Conservation (phyloP, 2,797 vertebrate genomes). For the Urocyon cinereoargenteus region DNA sequence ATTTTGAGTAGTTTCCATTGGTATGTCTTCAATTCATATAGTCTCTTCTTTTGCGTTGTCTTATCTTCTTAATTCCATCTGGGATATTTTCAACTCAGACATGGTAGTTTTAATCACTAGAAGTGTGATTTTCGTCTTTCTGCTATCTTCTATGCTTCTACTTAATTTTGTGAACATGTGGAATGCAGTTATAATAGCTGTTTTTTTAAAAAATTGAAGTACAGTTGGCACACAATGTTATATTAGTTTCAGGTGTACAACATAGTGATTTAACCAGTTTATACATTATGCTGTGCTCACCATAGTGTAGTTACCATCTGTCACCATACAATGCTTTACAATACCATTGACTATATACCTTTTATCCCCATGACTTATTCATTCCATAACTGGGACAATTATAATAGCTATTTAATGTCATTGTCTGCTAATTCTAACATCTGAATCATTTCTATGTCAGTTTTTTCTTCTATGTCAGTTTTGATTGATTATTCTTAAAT, state of each 20-base stretch:
- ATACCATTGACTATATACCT: neutral
- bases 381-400: neutral
- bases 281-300: neutral
- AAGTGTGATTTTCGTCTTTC: conserved; percentile 11
- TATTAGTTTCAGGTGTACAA: neutral
- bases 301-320: neutral
- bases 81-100: neutral
- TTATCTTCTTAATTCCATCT: neutral
- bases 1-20: neutral
- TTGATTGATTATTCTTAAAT: neutral
- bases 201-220: neutral
- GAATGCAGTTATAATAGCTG: neutral
- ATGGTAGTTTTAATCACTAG: neutral
- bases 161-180: neutral
- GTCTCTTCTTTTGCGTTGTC: neutral
- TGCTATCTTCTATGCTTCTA: neutral
- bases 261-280: neutral
- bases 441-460: neutral
- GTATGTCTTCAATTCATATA: neutral
- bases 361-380: neutral
- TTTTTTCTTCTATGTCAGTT: neutral
- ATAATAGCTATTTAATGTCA: neutral
- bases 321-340: neutral
- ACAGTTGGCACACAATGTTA: no score
- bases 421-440: neutral